A percentile compares a stretch with the other conserved stretches of the same genome.
These are phyloP conservation scores for Crepidodera aurea DNA, from an alignment of 2,888 invertebrate genomes.

Conservation along the genomic window DNA sequence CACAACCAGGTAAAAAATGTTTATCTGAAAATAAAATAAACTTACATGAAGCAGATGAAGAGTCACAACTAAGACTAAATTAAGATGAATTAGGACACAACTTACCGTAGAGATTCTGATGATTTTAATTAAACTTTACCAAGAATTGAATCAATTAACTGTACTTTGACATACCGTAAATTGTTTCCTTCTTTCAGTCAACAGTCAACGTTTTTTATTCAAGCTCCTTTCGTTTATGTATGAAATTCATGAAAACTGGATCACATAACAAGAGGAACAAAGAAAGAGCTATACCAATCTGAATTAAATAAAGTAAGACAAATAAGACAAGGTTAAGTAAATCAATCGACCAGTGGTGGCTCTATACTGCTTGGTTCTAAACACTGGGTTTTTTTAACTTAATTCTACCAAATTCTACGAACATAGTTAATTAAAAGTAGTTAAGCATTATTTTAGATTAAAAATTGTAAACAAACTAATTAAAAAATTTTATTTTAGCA, in stretches of 20 bases:
- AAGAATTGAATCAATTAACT: conserved; percentile 31
- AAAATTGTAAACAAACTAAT: no score
- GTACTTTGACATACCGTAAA: conserved; percentile 15
- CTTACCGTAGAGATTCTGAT: conserved; percentile 35
- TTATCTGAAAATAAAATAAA: conserved; percentile 40
- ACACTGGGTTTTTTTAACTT: no score
- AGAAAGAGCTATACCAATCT: not conserved
- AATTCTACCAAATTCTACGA: no score
- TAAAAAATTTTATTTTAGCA: no score
- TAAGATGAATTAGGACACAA: conserved; percentile 28
- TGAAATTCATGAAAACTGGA: not conserved
- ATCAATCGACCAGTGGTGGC: not conserved
- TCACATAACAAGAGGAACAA: not conserved
- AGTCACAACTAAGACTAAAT: conserved; percentile 33
- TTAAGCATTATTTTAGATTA: no score
- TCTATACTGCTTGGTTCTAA: not conserved
- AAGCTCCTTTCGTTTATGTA: not conserved
- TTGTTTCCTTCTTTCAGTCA: conserved; percentile 10
- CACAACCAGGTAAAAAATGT: conserved; percentile 39
- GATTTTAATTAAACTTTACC: conserved; percentile 34
- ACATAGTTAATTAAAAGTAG: no score
- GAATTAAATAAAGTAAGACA: not conserved
- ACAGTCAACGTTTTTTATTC: not conserved
- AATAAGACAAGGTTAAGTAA: not conserved
- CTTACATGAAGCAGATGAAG: conserved; percentile 29